These are phyloP conservation scores for Halyomorpha halys DNA, from an alignment of 1,140 invertebrate species.

Conservation along the genomic window DNA sequence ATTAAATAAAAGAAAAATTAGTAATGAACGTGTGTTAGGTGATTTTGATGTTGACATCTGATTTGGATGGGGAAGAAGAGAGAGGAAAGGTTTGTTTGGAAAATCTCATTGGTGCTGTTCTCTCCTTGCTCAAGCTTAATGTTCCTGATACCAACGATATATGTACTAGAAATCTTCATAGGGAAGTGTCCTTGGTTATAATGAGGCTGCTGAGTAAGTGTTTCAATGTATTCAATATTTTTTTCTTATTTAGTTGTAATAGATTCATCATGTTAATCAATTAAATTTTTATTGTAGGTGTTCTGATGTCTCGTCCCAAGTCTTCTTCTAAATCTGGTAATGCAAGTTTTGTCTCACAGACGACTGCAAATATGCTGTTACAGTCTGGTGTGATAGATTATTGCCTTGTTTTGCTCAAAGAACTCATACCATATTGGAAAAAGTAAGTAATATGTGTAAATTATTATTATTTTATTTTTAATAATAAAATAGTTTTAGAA, in stretches of 20 bases:
- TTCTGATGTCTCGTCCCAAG: slow-evolving; percentile 61
- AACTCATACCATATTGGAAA: slow-evolving; percentile 76
- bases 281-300: slow-evolving; percentile 41
- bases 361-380: slow-evolving; percentile 64
- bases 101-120: slow-evolving; percentile 57
- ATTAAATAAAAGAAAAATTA: background rate
- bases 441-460: slow-evolving; percentile 32
- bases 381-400: slow-evolving; percentile 70
- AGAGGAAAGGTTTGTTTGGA: slow-evolving; percentile 67
- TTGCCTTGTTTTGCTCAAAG: slow-evolving; percentile 68
- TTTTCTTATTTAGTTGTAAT: background rate
- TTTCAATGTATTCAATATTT: background rate
- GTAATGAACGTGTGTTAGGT: slow-evolving; percentile 46
- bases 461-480: no score
- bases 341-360: slow-evolving; percentile 57
- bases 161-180: slow-evolving; percentile 47
- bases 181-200: slow-evolving; percentile 80
- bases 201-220: slow-evolving; percentile 63
- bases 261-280: no score
- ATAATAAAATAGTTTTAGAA: no score
- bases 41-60: slow-evolving; percentile 78
- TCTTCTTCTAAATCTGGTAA: slow-evolving; percentile 52
- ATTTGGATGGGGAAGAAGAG: slow-evolving; percentile 75
- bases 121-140: slow-evolving; percentile 68
- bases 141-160: slow-evolving; percentile 44